Evolutionary conservation across 2,113 vertebrate species (phyloP).

Genomic region (Rhadina sibilatrix): DNA sequence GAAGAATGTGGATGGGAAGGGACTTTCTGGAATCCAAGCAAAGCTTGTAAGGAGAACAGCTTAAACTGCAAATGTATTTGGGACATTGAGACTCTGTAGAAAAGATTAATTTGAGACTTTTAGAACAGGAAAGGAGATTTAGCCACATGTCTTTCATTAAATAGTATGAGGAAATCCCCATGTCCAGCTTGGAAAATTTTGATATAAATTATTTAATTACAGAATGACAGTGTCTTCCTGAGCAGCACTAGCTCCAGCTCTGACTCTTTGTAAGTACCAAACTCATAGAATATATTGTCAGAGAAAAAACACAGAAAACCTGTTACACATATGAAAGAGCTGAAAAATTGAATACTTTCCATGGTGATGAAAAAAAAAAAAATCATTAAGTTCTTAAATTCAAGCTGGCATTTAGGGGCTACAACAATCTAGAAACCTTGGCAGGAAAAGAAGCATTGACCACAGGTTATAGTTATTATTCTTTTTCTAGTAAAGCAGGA

Average conservation of each 20-base stretch:
- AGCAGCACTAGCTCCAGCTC: background rate
- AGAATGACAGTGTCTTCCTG: background rate
- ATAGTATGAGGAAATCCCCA: background rate
- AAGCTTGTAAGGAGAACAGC: background rate
- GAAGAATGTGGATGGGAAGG: background rate
- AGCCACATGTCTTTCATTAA: background rate
- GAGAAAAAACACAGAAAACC: background rate
- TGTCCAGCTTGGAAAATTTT: background rate
- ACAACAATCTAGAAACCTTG: background rate
- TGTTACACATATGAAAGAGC: background rate
- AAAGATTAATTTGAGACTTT: background rate
- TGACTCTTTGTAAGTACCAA: background rate
- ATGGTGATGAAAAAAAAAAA: background rate
- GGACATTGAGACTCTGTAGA: background rate
- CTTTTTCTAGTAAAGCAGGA: background rate
- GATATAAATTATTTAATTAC: background rate
- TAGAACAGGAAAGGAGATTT: background rate
- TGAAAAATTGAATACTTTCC: background rate
- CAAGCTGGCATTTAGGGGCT: background rate
- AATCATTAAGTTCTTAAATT: background rate
- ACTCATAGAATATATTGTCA: background rate
- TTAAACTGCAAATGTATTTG: background rate
- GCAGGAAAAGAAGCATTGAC: background rate
- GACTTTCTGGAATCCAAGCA: background rate
- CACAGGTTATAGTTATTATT: background rate